phyloP scores from a whole-genome alignment of 2,113 vertebrate genomes.

The Phodopus roborovskii region DNA sequence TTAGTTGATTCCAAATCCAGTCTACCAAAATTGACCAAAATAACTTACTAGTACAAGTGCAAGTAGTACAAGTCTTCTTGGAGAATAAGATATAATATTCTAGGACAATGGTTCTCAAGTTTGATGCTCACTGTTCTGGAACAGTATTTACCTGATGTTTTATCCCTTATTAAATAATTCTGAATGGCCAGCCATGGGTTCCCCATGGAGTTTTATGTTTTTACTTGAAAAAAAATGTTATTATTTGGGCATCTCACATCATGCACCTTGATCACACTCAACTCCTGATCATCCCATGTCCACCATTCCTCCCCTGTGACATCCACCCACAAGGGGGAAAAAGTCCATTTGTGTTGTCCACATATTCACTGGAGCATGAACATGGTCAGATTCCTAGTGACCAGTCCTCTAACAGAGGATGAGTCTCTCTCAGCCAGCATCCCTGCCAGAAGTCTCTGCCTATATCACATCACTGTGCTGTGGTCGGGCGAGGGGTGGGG shows the following conservation, averaged over 20 bases:
- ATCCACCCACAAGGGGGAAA: rapidly evolving
- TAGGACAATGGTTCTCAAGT: background rate
- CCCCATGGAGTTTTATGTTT: background rate
- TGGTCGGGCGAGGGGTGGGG: background rate
- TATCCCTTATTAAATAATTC: background rate
- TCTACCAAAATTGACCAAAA: background rate
- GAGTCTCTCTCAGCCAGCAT: background rate
- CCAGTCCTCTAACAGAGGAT: background rate
- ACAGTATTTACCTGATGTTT: background rate
- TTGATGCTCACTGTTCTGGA: background rate
- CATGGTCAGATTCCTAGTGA: background rate
- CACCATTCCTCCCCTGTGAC: too few species aligned
- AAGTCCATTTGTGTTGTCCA: background rate
- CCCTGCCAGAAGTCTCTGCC: background rate
- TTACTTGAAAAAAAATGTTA: too few species aligned
- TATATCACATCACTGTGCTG: background rate
- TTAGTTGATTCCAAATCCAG: background rate
- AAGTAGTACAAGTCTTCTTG: background rate
- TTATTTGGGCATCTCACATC: background rate
- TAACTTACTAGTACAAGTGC: background rate
- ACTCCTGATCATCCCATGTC: background rate
- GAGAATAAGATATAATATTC: background rate
- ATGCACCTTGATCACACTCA: background rate
- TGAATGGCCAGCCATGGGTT: background rate
- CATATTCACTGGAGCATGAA: background rate